phyloP scores from a whole-genome alignment of 1,140 invertebrate species.

The Penaeus vannamei region DNA sequence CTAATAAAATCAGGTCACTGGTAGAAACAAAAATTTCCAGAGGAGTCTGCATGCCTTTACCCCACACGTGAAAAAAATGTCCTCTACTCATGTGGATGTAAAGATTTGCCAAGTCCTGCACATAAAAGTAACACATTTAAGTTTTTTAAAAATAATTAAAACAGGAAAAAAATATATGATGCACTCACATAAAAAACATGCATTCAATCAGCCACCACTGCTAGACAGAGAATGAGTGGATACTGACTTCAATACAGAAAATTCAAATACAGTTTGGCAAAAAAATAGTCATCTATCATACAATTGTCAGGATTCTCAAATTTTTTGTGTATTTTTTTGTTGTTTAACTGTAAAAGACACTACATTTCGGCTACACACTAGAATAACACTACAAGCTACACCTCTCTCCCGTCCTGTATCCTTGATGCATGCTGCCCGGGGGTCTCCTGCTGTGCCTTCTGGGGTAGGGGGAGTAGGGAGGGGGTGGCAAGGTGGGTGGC shows the following conservation, averaged over 20 bases:
- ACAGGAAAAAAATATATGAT: not conserved
- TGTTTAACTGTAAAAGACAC: constrained; percentile 60
- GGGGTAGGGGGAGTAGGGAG: too few relatives aligned
- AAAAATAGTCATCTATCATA: constrained; percentile 59
- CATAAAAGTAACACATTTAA: constrained; percentile 40
- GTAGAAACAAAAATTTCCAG: constrained; percentile 49
- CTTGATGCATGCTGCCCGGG: too few relatives aligned
- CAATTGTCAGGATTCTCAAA: not conserved
- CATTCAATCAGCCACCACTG: constrained; percentile 17
- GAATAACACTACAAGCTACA: constrained; percentile 50
- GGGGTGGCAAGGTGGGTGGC: too few relatives aligned
- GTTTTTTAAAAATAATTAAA: too few relatives aligned
- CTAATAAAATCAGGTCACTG: constrained; percentile 64
- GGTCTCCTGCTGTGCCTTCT: too few relatives aligned
- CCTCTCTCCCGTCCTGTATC: constrained; percentile 34
- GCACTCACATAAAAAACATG: constrained; percentile 48
- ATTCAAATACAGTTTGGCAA: constrained; percentile 46
- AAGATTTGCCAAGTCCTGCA: constrained; percentile 40
- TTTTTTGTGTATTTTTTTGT: too few relatives aligned
- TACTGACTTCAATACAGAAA: too few relatives aligned
- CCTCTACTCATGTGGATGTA: constrained; percentile 23
- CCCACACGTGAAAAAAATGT: constrained; percentile 30
- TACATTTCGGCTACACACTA: constrained; percentile 48
- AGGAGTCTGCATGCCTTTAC: constrained; percentile 33
- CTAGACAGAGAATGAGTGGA: not conserved